Conservation (phyloP, 2,113 vertebrate genomes). For the Dasyurus viverrinus region DNA sequence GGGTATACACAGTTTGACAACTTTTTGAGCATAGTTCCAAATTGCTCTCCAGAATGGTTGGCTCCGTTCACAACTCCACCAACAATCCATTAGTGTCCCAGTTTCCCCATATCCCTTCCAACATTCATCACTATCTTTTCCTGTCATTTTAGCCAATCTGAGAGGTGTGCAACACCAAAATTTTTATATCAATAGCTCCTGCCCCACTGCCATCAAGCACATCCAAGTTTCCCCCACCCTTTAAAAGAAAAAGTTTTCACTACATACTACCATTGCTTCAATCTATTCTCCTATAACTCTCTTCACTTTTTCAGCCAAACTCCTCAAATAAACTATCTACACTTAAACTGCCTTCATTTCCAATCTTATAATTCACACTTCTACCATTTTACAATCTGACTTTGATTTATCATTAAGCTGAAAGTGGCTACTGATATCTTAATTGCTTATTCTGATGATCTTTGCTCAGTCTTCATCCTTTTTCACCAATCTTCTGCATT, state of each 20-base stretch:
- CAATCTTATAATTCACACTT: background rate
- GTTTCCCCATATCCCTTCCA: no score
- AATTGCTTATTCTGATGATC: background rate
- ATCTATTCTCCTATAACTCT: background rate
- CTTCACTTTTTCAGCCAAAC: background rate
- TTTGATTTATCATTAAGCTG: background rate
- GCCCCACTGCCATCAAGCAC: no score
- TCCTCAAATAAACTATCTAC: background rate
- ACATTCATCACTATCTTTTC: no score
- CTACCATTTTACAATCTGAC: background rate
- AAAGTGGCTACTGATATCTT: background rate
- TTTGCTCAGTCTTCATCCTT: background rate
- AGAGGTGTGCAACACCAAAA: no score
- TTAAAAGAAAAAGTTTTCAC: background rate
- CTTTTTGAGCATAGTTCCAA: no score
- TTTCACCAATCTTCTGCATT: background rate
- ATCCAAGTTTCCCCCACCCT: background rate
- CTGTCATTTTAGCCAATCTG: no score
- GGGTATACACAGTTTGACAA: no score
- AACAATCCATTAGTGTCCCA: no score
- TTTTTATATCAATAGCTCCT: no score
- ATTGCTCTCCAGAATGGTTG: no score
- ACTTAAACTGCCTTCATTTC: background rate
- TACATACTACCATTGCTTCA: background rate
- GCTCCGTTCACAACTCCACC: no score